Base-by-base conservation (phyloP, 1,140 invertebrate genomes). In the Neomicropteryx cornuta region DNA sequence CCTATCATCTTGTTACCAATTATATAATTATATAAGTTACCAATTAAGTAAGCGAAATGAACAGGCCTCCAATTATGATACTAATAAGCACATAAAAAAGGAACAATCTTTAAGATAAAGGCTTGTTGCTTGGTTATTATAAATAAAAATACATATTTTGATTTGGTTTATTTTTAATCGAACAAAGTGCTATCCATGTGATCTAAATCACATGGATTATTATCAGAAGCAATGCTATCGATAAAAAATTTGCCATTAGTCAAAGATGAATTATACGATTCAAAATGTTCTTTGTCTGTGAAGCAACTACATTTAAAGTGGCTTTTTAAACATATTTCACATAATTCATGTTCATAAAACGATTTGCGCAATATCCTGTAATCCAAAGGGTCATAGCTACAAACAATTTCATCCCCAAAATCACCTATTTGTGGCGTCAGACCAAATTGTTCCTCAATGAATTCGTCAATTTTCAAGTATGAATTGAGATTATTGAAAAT, bases 401-500 rank as follows among this genome's bases (percentile, higher is more conserved):
- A 45, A 40, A 29, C 38, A 36, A 50, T 33, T 33, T 40, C 46
- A 44, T 62, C 19, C 51, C 54, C 20, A 5, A 41, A n/a, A 23
- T 57, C 43, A 50, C 58, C 58, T 20, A 55, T 42, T 46, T 65
- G 34, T 34, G 67, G 62, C 46, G 36, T 53, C 16, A 73, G 56
- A 17, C 56, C 55, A 39, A 75, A 73, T 56, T 76, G 57, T 31
- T 73, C 50, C 23, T 72, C 47, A 40, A 94, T 60, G 69, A 79
- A 93, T 18, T 77, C 58, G 31, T 88, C 65, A 3, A 92, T 82
- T 42, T 72, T 67, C 36, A 75, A 56, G 45, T 76, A 81, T 42
- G 67, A 77, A 40, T 71, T 74, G 18, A 94, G 63, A 44, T 72
- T 72, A 67, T 94, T 95, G 54, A 94, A 92, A 33, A 79, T 59